Evolutionary conservation across 2,888 invertebrate species (phyloP).

Genomic region (Calameuta filiformis): DNA sequence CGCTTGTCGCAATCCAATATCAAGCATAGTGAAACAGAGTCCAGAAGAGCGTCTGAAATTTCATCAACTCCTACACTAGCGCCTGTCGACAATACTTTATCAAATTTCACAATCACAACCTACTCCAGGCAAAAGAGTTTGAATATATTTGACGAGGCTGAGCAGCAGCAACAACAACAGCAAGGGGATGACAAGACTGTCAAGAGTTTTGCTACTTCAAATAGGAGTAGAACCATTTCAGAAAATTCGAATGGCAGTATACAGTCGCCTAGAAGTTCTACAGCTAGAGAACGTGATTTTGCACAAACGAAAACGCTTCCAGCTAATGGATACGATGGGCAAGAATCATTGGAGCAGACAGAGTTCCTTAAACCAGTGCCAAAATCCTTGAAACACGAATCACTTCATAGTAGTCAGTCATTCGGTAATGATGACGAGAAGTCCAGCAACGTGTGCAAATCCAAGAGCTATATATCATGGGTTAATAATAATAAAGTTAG

Average conservation of each 20-base stretch:
- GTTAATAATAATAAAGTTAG: conserved; percentile 38
- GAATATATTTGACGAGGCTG: conserved; percentile 54
- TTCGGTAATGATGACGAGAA: conserved; percentile 21
- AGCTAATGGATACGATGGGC: conserved; percentile 10
- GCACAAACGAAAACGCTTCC: not conserved
- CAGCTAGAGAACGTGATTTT: not conserved
- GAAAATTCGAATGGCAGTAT: not conserved
- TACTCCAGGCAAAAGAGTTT: conserved; percentile 53
- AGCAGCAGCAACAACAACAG: conserved; percentile 8
- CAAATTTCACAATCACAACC: conserved; percentile 61
- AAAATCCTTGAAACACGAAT: conserved; percentile 12
- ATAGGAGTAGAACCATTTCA: conserved; percentile 24
- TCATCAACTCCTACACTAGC: conserved; percentile 48
- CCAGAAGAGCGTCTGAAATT: conserved; percentile 15
- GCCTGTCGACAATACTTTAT: conserved; percentile 55
- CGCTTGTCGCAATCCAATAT: conserved; percentile 24
- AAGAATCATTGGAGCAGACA: conserved; percentile 21
- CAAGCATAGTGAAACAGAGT: conserved; percentile 14
- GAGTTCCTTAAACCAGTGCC: conserved; percentile 2
- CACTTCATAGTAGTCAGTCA: conserved; percentile 17
- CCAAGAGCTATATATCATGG: conserved; percentile 54
- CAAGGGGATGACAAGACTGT: conserved; percentile 30
- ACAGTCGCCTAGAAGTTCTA: too few species aligned
- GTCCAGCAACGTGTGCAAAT: conserved; percentile 45
- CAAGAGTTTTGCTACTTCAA: conserved; percentile 36